Evolutionary conservation across 2,797 vertebrate genomes (phyloP).

Genomic region (Thamnophis elegans): DNA sequence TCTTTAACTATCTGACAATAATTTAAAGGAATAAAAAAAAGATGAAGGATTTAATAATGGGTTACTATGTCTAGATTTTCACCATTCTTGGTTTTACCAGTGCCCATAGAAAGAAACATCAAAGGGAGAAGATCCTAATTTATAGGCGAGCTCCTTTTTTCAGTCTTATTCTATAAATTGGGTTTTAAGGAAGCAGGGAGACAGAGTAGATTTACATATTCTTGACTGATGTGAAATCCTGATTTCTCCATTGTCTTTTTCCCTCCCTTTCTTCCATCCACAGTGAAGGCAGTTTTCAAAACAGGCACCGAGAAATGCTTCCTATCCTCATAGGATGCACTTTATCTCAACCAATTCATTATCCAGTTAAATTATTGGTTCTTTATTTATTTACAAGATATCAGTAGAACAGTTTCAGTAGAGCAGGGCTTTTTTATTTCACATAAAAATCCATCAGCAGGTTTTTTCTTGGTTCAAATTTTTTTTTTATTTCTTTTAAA

Average conservation of each 20-base stretch:
- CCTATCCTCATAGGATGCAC: background rate
- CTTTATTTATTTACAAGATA: background rate
- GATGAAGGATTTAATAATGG: slow-evolving; percentile 2
- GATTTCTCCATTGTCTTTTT: background rate
- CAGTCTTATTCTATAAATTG: background rate
- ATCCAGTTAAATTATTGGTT: background rate
- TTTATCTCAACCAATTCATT: background rate
- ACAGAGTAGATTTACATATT: background rate
- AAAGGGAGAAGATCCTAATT: background rate
- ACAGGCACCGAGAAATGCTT: background rate
- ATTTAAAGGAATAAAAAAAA: background rate
- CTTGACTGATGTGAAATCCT: background rate
- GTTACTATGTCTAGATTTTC: background rate
- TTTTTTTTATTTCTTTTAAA: no score
- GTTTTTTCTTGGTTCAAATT: no score
- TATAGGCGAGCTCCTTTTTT: background rate
- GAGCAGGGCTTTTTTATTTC: no score
- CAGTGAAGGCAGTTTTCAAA: background rate
- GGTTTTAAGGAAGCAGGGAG: background rate
- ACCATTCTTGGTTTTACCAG: slow-evolving; percentile 2
- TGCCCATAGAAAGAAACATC: background rate
- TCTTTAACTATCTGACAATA: slow-evolving; percentile 1
- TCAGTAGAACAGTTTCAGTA: background rate
- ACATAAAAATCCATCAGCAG: background rate
- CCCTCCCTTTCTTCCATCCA: background rate